Evolutionary conservation across 2,113 vertebrate species (phyloP), one percentile per base, ranked within the genome.

Genomic region (Calyptomena viridis): DNA sequence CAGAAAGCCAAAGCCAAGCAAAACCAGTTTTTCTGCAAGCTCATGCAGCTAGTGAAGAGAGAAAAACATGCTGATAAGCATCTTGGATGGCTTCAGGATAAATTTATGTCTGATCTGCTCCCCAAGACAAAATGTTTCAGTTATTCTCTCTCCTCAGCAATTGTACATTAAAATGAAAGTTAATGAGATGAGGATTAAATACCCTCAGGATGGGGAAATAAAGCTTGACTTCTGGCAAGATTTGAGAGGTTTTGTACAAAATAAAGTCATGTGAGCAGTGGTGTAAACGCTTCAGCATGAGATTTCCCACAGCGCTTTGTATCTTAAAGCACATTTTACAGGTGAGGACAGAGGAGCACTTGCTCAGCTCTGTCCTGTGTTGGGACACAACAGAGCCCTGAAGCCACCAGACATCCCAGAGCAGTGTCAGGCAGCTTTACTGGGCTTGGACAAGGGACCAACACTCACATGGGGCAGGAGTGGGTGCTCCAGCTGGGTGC

Each of bases 11-110:
- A 79, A 89, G 69, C 33, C 5, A 4, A 59, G 77, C 31, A 77
- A 82, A 96, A 94, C 91, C 72, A 80, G 93, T 94, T 97, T 92
- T 91, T 95, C 95, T 89, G 56, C 85, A 88, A 85, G 92, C 92
- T 94, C 87, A 37, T 6, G 19, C 62, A 95, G 58, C 87, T 62
- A 25, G 21, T 25, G 11, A 85, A 87, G 71, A 76, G 69, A 89
- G 91, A 84, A 89, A 73, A 91, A 96, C 58, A 69, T 4, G 60
- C 28, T 6, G 94, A 96, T 95, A 96, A 93, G 28, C 58, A 96
- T 96, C 96, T 94, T 44, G 62, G 84, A 87, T 94, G 78, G 93
- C 94, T 95, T 72, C 39, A 0, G 93, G 87, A 95, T 84, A 93
- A 82, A 69, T 82, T 76, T 85, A 8, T 60, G 80, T 95, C 94